Evolutionary conservation across 1,140 invertebrate genomes (phyloP).

Genomic region (Lasioglossum baleicum): DNA sequence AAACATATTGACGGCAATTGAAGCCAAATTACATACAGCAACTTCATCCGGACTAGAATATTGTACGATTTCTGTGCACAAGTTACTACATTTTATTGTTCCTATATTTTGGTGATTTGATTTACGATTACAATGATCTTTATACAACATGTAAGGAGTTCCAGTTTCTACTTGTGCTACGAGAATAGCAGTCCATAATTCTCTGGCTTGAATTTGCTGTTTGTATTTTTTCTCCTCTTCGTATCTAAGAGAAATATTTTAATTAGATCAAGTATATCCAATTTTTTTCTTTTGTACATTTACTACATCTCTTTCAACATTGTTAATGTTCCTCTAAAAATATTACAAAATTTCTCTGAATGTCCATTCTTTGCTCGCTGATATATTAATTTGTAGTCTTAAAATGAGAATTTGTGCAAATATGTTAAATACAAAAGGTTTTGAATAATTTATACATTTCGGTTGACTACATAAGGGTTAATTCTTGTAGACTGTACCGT

Average conservation of each 20-base stretch:
- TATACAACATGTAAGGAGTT: slow-evolving; percentile 98
- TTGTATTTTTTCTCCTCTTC: slow-evolving; percentile 90
- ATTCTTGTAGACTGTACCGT: slow-evolving; percentile 78
- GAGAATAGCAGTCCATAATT: slow-evolving; percentile 96
- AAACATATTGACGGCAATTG: slow-evolving; percentile 98
- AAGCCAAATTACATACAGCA: slow-evolving; percentile 99
- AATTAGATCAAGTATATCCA: slow-evolving; percentile 32
- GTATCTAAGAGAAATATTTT: slow-evolving; percentile 83
- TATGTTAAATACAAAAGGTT: too few species aligned
- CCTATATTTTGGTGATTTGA: slow-evolving; percentile 99
- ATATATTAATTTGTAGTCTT: too few species aligned
- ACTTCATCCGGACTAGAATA: slow-evolving; percentile 96
- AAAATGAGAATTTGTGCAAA: too few species aligned
- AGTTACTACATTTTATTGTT: slow-evolving; percentile 98
- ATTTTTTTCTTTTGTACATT: not conserved
- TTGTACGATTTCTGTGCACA: slow-evolving; percentile 99
- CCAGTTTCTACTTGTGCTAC: slow-evolving; percentile 99
- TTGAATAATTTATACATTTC: too few species aligned
- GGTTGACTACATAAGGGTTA: not conserved
- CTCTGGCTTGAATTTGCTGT: slow-evolving; percentile 90
- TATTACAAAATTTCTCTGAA: too few species aligned
- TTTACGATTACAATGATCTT: slow-evolving; percentile 98
- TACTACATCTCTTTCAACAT: too few species aligned
- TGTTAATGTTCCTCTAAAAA: too few species aligned
- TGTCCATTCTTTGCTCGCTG: too few species aligned